Evolutionary conservation across 1,140 invertebrate species (phyloP), one percentile per base, ranked within the genome.

Genomic region (Nasonia giraulti): DNA sequence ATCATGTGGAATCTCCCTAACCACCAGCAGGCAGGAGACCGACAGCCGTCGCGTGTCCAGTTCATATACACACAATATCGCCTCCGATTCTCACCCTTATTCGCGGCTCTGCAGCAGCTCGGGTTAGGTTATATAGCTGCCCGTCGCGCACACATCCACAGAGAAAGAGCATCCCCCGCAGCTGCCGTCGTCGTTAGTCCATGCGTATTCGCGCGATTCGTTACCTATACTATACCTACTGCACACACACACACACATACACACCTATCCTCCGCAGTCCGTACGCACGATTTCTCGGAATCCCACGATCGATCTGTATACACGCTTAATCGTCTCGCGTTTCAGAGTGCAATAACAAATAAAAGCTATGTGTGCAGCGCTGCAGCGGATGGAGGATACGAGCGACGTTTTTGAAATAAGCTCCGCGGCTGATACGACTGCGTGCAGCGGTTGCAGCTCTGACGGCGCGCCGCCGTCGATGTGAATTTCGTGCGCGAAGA

Each of bases 91-190:
- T n/a, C 55, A 62, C 55, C 55, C 55, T 14, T 27, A 27, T 27
- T 50, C 47, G 47, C 12, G 3, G 12, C 47, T 62, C 55, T 20
- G 20, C 79, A 71, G 66, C 17, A 10, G 55, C 20, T 40, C 14
- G 47, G 80, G 78, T 80, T 80, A 80, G 78, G 78, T 80, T 80
- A 47, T 69, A 20, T n/a, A 62, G 4, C 4, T n/a, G 17, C 6
- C 55, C 55, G 17, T 62, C 55, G 55, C n/a, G 6, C 7, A 62
- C 55, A 62, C n/a, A 62, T 62, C 55, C 47, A 2, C 47, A 50
- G 50, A 17, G 50, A 50, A 14, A 17, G 50, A 55, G 55, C 17
- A 17, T 6, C 1, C 6, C 6, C 17, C 20, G 23, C 23, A 62
- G 20, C 7, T 44, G 40, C 40, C 6, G 40, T 44, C 40, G 40